Percentiles rank a stretch among this genome's conserved stretches.
Evolutionary conservation across 2,888 invertebrate genomes (phyloP).

Genomic region (Busseola fusca): DNA sequence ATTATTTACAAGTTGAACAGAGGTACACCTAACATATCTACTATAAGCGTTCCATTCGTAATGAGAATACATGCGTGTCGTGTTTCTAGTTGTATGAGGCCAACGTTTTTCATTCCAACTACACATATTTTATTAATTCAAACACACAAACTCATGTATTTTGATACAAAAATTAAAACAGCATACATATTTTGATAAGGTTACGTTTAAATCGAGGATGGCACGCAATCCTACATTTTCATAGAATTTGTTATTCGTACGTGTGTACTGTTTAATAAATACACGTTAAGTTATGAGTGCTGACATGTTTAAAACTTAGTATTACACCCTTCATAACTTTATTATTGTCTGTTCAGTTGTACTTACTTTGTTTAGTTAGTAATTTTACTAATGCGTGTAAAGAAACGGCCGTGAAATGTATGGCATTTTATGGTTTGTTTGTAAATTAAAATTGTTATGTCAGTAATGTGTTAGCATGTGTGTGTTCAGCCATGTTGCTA

Average conservation of each 20-base stretch:
- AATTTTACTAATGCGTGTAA: constrained; percentile 51
- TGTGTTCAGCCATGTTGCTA: background rate
- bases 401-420: constrained; percentile 37
- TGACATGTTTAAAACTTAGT: constrained; percentile 56
- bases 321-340: constrained; percentile 50
- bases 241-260: constrained; percentile 74
- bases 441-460: constrained; percentile 17
- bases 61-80: constrained; percentile 23
- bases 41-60: background rate
- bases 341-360: constrained; percentile 53
- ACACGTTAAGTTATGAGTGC: constrained; percentile 57
- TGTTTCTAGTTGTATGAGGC: constrained; percentile 24
- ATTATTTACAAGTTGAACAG: background rate
- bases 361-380: constrained; percentile 44
- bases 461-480: background rate
- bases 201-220: constrained; percentile 70
- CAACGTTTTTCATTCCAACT: constrained; percentile 25
- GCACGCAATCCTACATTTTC: constrained; percentile 72
- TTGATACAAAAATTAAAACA: constrained; percentile 65
- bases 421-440: constrained; percentile 24
- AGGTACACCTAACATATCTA: background rate
- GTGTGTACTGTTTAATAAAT: constrained; percentile 60
- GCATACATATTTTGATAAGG: constrained; percentile 68
- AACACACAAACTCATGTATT: constrained; percentile 56
- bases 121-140: constrained; percentile 39